Base-by-base conservation (phyloP, 2,113 vertebrate genomes). In the Origma solitaria region DNA sequence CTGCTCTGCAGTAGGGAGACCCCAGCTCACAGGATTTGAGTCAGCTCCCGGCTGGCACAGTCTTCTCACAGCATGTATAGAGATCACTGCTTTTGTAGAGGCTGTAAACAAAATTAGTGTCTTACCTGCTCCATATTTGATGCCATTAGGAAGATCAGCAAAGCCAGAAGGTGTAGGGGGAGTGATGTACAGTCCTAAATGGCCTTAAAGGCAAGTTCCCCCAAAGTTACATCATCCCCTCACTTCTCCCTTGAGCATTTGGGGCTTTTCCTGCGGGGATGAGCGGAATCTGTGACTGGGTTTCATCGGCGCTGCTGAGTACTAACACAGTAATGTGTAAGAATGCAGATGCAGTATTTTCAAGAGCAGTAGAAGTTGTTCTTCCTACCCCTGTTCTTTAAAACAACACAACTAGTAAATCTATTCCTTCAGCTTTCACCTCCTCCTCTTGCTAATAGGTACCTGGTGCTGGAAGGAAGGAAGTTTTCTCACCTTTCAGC, bases 151-250 rank as follows among this genome's bases (percentile, higher is more conserved):
- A 79, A 51, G 40, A 66, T 65, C 45, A 84, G 38, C 60, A 73
- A 78, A 86, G 25, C 42, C 53, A 83, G 50, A 76, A 86, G 25
- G 4, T 23, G 14, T 56, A 35, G 13, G 12, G 11, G 8, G 14
- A n/a, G n/a, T 3, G 28, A 4, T 40, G 27, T 40, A 13, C 3
- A 11, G 7, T 77, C 78, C 81, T 58, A 38, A 78, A 56, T 12
- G 7, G 5, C 9, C 4, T 70, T 58, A 62, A 80, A 68, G 31
- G 13, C 40, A 2, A 53, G 4, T 71, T 71, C 15, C 9, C 10
- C 8, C 9, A 5, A 12, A 62, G 22, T 3, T 78, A 9, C 27
- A 3, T 19, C 2, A 0, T 70, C 7, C 1, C 15, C 12, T 6
- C 0, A 1, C 51, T 54, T 80, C 14, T 83, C 13, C 50, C 31